Base-by-base conservation (phyloP, 2,888 invertebrate genomes). In the Fragum sueziense region DNA sequence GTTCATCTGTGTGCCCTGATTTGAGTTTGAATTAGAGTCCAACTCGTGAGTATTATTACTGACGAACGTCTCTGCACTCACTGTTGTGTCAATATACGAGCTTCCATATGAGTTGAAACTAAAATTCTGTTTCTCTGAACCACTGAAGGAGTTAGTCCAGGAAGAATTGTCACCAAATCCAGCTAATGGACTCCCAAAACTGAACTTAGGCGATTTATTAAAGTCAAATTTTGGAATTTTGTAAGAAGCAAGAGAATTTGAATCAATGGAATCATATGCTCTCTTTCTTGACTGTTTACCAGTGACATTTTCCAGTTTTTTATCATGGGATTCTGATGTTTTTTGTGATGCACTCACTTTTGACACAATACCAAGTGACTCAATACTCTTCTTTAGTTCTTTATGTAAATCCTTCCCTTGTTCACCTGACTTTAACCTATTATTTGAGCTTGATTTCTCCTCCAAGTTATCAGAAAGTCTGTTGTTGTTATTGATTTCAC, bases 221-320 rank as follows among this genome's bases (percentile, higher is more conserved):
- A 65, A 65, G 22, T 65, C 65, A 25, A 65, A 65, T 25, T 65
- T 41, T 37, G 65, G 41, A 37, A 41, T 65, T n/a, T 41, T 41
- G 41, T 65, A 41, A 2, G 22, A 27, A 20, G 25, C 17, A 4
- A 25, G 14, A 20, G 41, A 9, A 3, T 9, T 41, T 4, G 41
- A 0, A 25, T 41, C 41, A 41, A 25, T 25, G 22, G 0, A 41
- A 25, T 14, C 41, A 41, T 41, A 65, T 37, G 41, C 9, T 11
- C 65, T 37, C 27, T 41, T 41, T 17, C 25, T 22, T 41, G 65
- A 37, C 3, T 7, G 4, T 41, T 65, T 65, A 11, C 27, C 33
- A 11, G 6, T 2, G 9, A 33, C 1, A 31, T 17, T 61, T 6
- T 27, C 33, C 2, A 27, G 7, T 6, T 31, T 31, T 6, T 65